Evolutionary conservation across 1,140 invertebrate species (phyloP).

Genomic region (Pygmarrhopalites habei): DNA sequence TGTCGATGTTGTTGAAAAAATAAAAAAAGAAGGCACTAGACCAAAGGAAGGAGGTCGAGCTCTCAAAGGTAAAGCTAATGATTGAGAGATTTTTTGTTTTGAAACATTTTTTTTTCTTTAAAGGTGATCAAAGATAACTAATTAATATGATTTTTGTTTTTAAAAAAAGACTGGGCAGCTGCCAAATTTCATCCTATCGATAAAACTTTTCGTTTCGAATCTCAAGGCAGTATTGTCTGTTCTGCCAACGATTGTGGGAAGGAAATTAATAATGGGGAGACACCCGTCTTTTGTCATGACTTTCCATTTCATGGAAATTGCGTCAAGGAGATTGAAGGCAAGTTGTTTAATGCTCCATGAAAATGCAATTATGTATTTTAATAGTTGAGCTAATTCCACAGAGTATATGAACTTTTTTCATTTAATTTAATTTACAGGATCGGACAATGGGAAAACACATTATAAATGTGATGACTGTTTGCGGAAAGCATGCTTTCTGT

Average conservation of each 20-base stretch:
- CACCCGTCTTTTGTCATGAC: slow-evolving; percentile 16
- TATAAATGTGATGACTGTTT: slow-evolving; percentile 26
- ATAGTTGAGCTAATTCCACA: no score
- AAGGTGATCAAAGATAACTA: no score
- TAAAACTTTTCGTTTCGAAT: slow-evolving; percentile 18
- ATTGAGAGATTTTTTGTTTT: no score
- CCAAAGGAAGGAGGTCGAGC: no score
- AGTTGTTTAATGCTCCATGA: not conserved
- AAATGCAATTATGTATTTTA: no score
- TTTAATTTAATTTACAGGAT: no score
- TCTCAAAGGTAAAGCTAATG: no score
- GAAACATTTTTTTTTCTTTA: no score
- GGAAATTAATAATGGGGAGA: not conserved
- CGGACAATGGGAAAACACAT: not conserved
- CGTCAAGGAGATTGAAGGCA: not conserved
- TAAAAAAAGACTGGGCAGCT: slow-evolving; percentile 22
- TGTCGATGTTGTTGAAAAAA: no score
- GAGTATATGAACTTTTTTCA: no score
- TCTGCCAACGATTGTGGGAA: not conserved
- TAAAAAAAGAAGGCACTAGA: no score
- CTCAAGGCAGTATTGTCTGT: not conserved
- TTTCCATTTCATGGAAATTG: slow-evolving; percentile 26
- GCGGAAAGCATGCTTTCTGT: slow-evolving; percentile 21
- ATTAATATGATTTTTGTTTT: no score
- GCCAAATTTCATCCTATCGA: slow-evolving; percentile 4